Conservation (phyloP, 2,888 invertebrate genomes). For the Macropis europaea region DNA sequence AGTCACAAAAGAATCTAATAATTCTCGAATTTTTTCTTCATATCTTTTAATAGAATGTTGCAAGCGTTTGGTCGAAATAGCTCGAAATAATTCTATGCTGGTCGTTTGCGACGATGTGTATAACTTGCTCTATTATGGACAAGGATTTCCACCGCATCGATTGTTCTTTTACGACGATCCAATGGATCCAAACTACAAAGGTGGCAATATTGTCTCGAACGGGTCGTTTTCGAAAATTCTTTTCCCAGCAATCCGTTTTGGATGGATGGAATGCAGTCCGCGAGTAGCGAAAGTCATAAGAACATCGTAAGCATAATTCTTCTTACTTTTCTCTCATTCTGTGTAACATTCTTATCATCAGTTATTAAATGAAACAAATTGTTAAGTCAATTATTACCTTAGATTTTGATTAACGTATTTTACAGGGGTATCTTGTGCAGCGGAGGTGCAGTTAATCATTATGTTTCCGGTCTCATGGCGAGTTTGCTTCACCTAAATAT, state of each 20-base stretch:
- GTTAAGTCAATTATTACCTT: neutral
- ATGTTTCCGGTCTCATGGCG: conserved; percentile 81
- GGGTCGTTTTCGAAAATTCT: conserved; percentile 85
- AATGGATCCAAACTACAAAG: conserved; percentile 76
- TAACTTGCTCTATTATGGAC: conserved; percentile 82
- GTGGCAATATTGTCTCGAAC: conserved; percentile 84
- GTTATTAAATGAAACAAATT: neutral
- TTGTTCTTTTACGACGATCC: conserved; percentile 81
- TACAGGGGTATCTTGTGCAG: conserved; percentile 81
- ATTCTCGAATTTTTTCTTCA: neutral
- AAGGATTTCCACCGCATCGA: conserved; percentile 79
- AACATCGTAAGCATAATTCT: conserved; percentile 73
- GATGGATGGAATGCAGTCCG: conserved; percentile 84
- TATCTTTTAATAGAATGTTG: conserved; percentile 74
- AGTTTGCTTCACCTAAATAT: conserved; percentile 81
- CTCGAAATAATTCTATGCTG: conserved; percentile 79
- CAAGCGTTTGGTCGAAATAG: conserved; percentile 78
- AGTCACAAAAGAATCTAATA: neutral
- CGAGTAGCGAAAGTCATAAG: conserved; percentile 77
- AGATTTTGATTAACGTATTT: conserved; percentile 25
- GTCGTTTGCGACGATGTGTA: conserved; percentile 85
- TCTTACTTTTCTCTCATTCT: neutral
- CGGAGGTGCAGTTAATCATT: conserved; percentile 84
- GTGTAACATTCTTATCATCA: neutral
- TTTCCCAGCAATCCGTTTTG: conserved; percentile 84